phyloP scores from a whole-genome alignment of 2,113 vertebrate genomes.

The Actenoides lindsayi region DNA sequence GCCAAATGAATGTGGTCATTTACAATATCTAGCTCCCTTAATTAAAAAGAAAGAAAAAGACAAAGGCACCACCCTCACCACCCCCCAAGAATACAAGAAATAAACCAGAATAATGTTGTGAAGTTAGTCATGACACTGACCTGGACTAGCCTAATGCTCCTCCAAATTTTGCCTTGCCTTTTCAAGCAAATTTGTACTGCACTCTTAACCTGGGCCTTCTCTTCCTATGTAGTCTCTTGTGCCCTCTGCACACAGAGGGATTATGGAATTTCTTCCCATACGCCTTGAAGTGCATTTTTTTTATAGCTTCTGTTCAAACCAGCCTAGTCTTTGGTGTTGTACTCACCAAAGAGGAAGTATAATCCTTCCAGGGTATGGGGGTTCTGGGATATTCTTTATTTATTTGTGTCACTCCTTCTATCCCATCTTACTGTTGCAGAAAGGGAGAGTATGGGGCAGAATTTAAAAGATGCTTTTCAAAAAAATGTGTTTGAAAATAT shows the following conservation, averaged over 20 bases:
- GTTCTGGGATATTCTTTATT: not conserved
- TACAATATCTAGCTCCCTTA: not conserved
- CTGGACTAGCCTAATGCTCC: not conserved
- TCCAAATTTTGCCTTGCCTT: not conserved
- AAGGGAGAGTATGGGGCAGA: not conserved
- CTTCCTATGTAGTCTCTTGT: not conserved
- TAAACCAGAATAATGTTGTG: not conserved
- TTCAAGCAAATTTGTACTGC: not conserved
- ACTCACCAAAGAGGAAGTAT: not conserved
- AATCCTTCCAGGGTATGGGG: not conserved
- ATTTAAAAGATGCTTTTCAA: not conserved
- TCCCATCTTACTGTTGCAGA: not conserved
- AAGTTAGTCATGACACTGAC: not conserved
- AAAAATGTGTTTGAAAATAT: not conserved
- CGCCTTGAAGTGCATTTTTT: not conserved
- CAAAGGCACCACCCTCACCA: not conserved
- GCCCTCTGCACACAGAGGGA: accelerated
- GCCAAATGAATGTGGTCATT: not conserved
- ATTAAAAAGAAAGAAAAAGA: not conserved
- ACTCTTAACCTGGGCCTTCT: not conserved
- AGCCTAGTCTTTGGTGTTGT: not conserved
- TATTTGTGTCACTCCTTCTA: not conserved
- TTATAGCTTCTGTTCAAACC: not conserved
- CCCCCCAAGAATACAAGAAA: not conserved
- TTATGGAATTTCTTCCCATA: not conserved